A percentile compares a stretch with the other conserved stretches of the same genome.
Evolutionary conservation across 2,113 vertebrate genomes (phyloP).

Genomic region (Siniperca knerii): DNA sequence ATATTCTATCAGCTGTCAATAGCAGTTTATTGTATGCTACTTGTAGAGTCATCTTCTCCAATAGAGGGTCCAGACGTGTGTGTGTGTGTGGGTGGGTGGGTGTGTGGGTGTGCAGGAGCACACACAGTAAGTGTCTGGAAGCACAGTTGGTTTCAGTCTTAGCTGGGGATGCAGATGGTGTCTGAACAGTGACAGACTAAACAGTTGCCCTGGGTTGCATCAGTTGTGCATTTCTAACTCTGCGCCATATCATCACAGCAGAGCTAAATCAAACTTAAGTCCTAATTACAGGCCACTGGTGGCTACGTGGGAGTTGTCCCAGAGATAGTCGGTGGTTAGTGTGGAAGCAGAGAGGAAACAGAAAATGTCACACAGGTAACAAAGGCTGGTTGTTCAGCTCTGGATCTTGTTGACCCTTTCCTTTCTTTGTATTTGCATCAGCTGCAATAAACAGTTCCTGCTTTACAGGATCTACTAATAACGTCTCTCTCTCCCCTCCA

Average conservation of each 20-base stretch:
- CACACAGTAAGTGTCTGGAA: background rate
- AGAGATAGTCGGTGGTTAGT: conserved; percentile 52
- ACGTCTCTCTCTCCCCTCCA: background rate
- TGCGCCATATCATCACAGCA: conserved; percentile 57
- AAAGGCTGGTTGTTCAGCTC: background rate
- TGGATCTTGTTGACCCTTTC: background rate
- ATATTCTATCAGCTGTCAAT: background rate
- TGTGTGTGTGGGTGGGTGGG: background rate
- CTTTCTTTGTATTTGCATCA: background rate
- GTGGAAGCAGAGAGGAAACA: conserved; percentile 54
- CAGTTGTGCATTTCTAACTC: conserved; percentile 61
- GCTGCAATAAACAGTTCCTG: conserved; percentile 3
- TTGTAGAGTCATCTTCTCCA: background rate
- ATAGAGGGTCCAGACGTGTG: background rate
- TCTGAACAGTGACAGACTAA: conserved; percentile 64
- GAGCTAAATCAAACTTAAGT: conserved; percentile 62
- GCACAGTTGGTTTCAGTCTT: background rate
- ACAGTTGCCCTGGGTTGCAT: conserved; percentile 73
- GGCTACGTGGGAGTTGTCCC: conserved; percentile 61
- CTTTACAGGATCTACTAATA: background rate
- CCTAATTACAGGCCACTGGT: conserved; percentile 63
- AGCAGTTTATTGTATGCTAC: background rate
- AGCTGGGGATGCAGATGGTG: conserved; percentile 14
- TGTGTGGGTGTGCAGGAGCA: background rate
- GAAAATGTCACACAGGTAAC: conserved; percentile 51